phyloP scores from a whole-genome alignment of 2,888 invertebrate genomes.

The Aricia artaxerxes region DNA sequence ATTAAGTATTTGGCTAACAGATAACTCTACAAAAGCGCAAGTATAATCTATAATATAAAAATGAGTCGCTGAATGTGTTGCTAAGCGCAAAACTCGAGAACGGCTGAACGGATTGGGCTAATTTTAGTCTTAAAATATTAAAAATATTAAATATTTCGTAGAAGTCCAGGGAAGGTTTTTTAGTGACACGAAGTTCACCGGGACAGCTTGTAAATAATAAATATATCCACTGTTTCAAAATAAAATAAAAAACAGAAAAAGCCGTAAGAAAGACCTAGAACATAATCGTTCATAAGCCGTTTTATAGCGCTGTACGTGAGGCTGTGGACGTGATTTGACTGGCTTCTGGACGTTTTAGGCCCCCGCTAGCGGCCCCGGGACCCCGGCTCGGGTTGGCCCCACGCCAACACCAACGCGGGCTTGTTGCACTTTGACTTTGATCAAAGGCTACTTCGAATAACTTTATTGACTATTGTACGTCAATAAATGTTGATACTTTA shows the following conservation, averaged over 20 bases:
- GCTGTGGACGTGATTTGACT: constrained; percentile 9
- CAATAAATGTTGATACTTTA: neutral
- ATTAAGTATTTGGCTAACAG: too few species aligned
- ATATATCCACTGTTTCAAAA: too few species aligned
- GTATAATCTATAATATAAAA: too few species aligned
- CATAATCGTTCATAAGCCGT: neutral
- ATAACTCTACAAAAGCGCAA: too few species aligned
- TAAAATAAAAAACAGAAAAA: neutral
- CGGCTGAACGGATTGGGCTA: too few species aligned
- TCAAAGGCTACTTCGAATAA: constrained; percentile 6
- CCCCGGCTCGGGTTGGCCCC: neutral
- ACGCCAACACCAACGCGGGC: neutral
- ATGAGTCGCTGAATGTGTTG: too few species aligned
- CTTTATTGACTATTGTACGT: constrained; percentile 7
- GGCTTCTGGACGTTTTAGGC: neutral
- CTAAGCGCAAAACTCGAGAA: too few species aligned
- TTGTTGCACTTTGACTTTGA: constrained; percentile 21
- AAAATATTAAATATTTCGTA: too few species aligned
- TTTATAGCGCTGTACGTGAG: neutral
- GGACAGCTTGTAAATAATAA: too few species aligned
- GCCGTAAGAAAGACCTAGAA: neutral
- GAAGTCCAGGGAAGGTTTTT: too few species aligned
- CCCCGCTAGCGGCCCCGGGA: neutral
- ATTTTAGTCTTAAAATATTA: too few species aligned
- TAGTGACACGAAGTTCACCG: too few species aligned